Evolutionary conservation across 23 tunicate species (phyloP).

Genomic region (Pegea sp.): DNA sequence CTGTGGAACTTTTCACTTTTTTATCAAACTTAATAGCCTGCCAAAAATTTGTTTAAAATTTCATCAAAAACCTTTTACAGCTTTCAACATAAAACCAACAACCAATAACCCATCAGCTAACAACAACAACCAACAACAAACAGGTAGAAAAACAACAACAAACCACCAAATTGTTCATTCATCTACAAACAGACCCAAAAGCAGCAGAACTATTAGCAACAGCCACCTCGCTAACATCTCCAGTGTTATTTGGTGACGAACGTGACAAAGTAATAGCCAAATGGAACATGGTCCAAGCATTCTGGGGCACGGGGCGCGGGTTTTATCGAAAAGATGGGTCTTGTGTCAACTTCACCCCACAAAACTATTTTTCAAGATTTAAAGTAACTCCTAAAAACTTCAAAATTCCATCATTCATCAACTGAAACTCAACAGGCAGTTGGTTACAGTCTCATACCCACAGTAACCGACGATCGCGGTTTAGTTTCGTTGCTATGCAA

Average conservation of each 20-base stretch:
- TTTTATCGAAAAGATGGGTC: slow-evolving; percentile 69
- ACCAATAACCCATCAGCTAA: too few relatives aligned
- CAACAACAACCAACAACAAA: too few relatives aligned
- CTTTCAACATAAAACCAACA: too few relatives aligned
- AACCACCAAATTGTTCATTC: too few relatives aligned
- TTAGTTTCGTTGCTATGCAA: slow-evolving; percentile 28
- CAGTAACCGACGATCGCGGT: slow-evolving; percentile 61
- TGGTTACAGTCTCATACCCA: slow-evolving; percentile 85
- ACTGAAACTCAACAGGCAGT: slow-evolving; percentile 25
- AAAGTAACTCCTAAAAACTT: slow-evolving; percentile 16
- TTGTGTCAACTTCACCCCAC: slow-evolving; percentile 44
- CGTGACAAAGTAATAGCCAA: slow-evolving; percentile 70
- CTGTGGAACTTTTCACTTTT: too few relatives aligned
- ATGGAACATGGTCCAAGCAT: slow-evolving; percentile 91
- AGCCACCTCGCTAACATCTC: slow-evolving; percentile 76
- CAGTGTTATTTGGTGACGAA: slow-evolving; percentile 79
- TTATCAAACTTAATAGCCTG: too few relatives aligned
- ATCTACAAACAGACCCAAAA: slow-evolving; percentile 3
- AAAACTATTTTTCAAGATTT: slow-evolving; percentile 84
- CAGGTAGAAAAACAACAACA: too few relatives aligned
- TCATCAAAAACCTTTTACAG: too few relatives aligned
- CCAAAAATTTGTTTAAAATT: too few relatives aligned
- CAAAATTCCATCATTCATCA: neutral
- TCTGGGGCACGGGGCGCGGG: slow-evolving; percentile 92
- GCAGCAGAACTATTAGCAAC: slow-evolving; percentile 33